These are phyloP conservation scores for Phortica magna DNA, from an alignment of 2,888 invertebrate species.

Conservation along the genomic window DNA sequence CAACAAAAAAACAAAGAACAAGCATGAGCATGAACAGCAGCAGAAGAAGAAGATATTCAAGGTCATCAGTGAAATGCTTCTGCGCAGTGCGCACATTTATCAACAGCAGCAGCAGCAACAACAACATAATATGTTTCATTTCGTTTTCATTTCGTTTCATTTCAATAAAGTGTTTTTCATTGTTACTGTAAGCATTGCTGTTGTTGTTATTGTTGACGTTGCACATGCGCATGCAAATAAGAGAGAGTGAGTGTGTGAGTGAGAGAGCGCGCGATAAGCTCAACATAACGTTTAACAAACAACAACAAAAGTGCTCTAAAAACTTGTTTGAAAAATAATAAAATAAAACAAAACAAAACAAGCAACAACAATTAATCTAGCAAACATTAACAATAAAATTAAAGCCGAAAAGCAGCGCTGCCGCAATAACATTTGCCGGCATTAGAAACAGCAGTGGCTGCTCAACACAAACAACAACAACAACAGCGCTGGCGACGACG, in stretches of 20 bases:
- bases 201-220: background rate
- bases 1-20: background rate
- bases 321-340: background rate
- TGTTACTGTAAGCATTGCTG: no score
- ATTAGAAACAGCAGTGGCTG: background rate
- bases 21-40: background rate
- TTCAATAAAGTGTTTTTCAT: background rate
- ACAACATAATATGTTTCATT: slow-evolving; percentile 33
- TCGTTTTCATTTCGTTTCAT: slow-evolving; percentile 4
- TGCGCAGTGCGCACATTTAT: slow-evolving; percentile 13
- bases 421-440: background rate
- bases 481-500: background rate
- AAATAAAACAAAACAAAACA: background rate
- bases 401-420: background rate
- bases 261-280: no score
- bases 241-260: no score
- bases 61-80: background rate
- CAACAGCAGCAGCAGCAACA: background rate
- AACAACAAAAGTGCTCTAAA: background rate
- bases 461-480: background rate
- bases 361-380: background rate
- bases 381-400: background rate
- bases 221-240: background rate
- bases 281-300: background rate
- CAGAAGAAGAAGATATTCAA: background rate